Evolutionary conservation across 2,113 vertebrate genomes (phyloP), one percentile per base, ranked within the genome.

Genomic region (Cavia aperea): DNA sequence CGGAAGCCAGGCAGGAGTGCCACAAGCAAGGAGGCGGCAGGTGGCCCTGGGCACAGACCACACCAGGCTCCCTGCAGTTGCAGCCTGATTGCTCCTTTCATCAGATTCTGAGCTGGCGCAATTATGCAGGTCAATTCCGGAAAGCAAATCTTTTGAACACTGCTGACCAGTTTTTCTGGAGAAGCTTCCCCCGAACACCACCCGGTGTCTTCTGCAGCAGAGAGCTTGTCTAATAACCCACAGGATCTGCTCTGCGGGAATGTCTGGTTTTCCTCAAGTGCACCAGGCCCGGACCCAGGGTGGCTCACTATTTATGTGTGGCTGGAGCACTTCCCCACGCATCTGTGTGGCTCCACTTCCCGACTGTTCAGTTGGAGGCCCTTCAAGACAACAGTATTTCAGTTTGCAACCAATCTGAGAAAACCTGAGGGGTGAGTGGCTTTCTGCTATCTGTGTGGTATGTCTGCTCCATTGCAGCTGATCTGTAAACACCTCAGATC

Each of bases 271-370:
- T 33, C 26, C 33, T 73, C 19, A 13, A 33, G 58, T 6, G 60
- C 13, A 21, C 1, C 1, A 10, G 4, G 7, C 7, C 31, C 39
- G 39, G 29, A n/a, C 23, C n/a, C 23, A 36, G 7, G 16, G 31
- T 19, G 23, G 3, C 58, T 56, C 16, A 8, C 77, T 56, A 3
- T 10, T 43, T 46, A 23, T 31, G 39, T 65, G 12, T 21, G 4
- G 36, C 39, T 78, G 8, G 19, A 70, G 29, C 0, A 29, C 16
- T 70, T 56, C 9, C 9, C 63, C 16, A 87, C 29, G 24, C 63
- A 33, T 23, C 10, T 31, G 15, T 46, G 18, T 73, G 49, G 31
- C 39, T 83, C 65, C 0, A 2, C 60, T 75, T 39, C 73, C 65
- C 21, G 18, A 4, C 68, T 36, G 13, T 4, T 85, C 19, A 92